Evolutionary conservation across 2,113 vertebrate species (phyloP).

Genomic region (Heterotis niloticus): DNA sequence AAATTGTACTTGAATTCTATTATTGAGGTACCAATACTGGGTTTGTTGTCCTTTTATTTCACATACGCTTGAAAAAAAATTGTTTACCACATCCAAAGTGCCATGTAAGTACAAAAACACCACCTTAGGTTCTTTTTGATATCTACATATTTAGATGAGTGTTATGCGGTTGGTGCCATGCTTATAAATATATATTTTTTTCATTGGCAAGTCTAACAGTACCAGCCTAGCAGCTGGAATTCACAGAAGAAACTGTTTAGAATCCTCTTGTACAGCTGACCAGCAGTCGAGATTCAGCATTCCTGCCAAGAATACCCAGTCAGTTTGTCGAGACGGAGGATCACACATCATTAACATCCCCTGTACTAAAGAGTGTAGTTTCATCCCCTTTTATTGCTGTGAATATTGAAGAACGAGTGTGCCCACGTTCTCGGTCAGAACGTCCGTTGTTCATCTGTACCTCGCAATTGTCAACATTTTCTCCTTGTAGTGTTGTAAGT

Average conservation of each 20-base stretch:
- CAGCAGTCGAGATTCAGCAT: neutral
- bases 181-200: constrained; percentile 5
- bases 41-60: constrained; percentile 35
- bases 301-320: neutral
- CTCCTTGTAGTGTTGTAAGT: neutral
- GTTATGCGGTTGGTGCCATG: constrained; percentile 26
- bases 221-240: constrained; percentile 19
- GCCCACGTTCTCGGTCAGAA: neutral
- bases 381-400: constrained; percentile 2
- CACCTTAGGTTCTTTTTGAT: constrained; percentile 24
- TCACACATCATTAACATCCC: neutral
- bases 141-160: constrained; percentile 1
- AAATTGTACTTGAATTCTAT: constrained; percentile 53
- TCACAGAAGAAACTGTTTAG: neutral
- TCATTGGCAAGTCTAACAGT: neutral
- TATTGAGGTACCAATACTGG: constrained; percentile 26
- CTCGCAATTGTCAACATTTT: constrained; percentile 5
- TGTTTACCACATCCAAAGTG: constrained; percentile 43
- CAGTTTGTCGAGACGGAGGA: neutral
- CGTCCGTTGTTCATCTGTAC: too few species aligned
- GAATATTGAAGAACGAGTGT: constrained; percentile 10
- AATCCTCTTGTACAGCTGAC: neutral
- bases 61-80: constrained; percentile 14
- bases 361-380: neutral
- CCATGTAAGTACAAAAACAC: constrained; percentile 35